Evolutionary conservation across 2,113 vertebrate species (phyloP).

Genomic region (Micromys minutus): DNA sequence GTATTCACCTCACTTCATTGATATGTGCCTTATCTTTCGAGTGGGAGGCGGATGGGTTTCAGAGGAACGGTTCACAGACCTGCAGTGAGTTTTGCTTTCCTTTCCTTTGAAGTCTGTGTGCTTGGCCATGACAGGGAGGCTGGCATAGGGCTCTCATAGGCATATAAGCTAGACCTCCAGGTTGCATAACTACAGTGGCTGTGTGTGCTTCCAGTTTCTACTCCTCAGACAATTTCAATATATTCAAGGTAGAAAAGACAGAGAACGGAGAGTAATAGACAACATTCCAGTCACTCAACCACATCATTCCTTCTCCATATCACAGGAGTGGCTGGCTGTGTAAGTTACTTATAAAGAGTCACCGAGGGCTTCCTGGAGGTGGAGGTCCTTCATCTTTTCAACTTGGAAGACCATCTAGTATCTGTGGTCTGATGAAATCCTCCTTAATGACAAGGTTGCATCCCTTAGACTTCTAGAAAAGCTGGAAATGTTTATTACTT

Average conservation of each 20-base stretch:
- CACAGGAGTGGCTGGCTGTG: neutral
- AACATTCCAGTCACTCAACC: accelerated
- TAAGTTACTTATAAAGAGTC: neutral
- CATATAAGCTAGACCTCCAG: neutral
- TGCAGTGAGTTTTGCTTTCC: neutral
- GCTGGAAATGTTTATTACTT: neutral
- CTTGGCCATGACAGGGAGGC: neutral
- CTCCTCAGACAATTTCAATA: neutral
- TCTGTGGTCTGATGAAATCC: neutral
- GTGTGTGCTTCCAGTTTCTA: neutral
- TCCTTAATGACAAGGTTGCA: neutral
- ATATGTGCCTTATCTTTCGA: accelerated
- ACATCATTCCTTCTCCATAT: too few relatives aligned
- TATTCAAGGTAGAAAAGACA: neutral
- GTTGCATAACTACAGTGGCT: accelerated
- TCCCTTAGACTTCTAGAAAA: neutral
- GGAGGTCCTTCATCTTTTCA: neutral
- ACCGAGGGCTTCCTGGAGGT: neutral
- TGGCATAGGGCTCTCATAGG: neutral
- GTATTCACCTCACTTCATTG: neutral
- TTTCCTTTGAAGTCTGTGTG: neutral
- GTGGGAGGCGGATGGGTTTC: neutral
- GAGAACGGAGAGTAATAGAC: neutral
- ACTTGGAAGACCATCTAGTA: neutral
- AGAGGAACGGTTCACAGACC: neutral